These are phyloP conservation scores for Meghimatium bilineatum DNA, from an alignment of 2,888 invertebrate species.

Conservation along the genomic window DNA sequence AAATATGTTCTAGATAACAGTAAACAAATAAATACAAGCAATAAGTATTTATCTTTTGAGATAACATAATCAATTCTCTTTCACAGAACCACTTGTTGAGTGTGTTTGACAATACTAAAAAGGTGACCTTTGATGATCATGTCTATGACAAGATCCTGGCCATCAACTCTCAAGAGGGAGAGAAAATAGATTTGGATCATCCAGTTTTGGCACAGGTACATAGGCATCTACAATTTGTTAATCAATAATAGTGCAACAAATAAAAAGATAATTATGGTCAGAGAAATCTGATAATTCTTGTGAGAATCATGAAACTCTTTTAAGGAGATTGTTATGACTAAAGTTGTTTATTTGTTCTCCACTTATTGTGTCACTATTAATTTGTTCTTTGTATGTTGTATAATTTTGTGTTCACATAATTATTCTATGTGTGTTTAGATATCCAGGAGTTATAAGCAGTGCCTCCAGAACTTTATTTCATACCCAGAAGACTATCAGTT, in stretches of 20 bases:
- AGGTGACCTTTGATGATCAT: constrained; percentile 94
- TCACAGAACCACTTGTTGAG: constrained; percentile 92
- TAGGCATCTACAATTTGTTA: background rate
- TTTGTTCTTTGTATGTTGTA: too few relatives aligned
- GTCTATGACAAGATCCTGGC: constrained; percentile 97
- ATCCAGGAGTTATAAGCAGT: too few relatives aligned
- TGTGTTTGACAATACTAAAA: constrained; percentile 95
- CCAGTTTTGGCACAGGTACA: constrained; percentile 82
- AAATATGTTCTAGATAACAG: too few relatives aligned
- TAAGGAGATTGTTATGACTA: background rate
- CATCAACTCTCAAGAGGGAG: constrained; percentile 94
- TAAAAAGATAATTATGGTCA: background rate
- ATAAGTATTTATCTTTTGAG: background rate
- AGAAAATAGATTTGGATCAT: constrained; percentile 87
- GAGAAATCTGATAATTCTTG: background rate
- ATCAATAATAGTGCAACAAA: background rate
- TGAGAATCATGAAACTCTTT: background rate
- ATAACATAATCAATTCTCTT: background rate
- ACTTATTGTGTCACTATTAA: too few relatives aligned
- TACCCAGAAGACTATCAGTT: too few relatives aligned
- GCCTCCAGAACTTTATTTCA: too few relatives aligned
- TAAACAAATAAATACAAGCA: background rate
- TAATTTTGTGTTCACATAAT: too few relatives aligned
- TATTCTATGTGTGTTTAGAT: too few relatives aligned
- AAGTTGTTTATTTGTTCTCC: too few relatives aligned